phyloP scores from a whole-genome alignment of 1,140 invertebrate genomes.

The Megathymus violae region DNA sequence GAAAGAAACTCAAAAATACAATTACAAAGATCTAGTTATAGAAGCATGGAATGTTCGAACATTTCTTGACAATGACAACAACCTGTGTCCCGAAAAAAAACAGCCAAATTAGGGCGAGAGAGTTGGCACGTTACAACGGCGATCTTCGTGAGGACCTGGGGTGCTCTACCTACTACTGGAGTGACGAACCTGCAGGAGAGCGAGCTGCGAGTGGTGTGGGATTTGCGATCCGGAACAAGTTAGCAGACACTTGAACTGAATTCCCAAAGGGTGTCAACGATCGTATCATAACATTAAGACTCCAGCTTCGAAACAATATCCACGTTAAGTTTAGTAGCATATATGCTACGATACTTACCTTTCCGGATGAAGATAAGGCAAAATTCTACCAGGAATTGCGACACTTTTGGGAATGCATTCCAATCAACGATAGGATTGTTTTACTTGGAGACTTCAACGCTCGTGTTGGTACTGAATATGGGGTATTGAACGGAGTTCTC shows the following conservation, averaged over 20 bases:
- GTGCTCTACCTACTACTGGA: constrained; percentile 43
- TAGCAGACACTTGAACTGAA: constrained; percentile 11
- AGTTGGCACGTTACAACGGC: no score
- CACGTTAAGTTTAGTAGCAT: no score
- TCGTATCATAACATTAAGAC: constrained; percentile 33
- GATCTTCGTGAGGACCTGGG: constrained; percentile 34
- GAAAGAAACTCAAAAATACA: background rate
- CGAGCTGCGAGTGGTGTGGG: constrained; percentile 36
- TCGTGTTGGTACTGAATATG: constrained; percentile 4
- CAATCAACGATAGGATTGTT: no score
- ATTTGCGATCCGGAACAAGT: constrained; percentile 35
- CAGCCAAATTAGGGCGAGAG: no score
- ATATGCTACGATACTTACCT: no score
- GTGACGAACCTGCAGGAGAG: constrained; percentile 15
- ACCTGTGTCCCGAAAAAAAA: constrained; percentile 39
- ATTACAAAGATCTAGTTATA: background rate
- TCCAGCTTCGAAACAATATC: no score
- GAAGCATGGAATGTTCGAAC: constrained; percentile 39
- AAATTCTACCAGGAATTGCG: constrained; percentile 34
- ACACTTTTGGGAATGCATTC: no score
- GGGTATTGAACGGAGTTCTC: constrained; percentile 13
- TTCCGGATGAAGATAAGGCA: constrained; percentile 34
- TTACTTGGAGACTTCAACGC: constrained; percentile 34
- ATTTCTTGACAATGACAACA: constrained; percentile 31
- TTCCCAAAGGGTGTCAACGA: constrained; percentile 33